Conservation (phyloP, 2,888 invertebrate species). For the Tachina fera region DNA sequence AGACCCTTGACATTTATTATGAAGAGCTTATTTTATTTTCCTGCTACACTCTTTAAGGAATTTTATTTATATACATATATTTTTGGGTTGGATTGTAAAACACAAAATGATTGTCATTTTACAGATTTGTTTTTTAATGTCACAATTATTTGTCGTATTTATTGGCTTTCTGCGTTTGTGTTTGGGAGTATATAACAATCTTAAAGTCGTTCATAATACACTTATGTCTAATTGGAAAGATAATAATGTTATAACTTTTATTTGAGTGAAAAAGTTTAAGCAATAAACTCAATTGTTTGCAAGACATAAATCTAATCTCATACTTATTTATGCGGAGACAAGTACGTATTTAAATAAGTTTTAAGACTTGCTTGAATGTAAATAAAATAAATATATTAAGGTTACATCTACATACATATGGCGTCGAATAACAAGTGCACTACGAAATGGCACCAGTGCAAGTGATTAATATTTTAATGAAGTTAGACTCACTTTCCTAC, state of each 20-base stretch:
- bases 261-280: constrained; percentile 46
- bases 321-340: constrained; percentile 27
- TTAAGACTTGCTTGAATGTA: constrained; percentile 7
- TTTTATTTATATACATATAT: constrained; percentile 44
- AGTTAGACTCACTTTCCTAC: too few species aligned
- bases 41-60: not conserved
- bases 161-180: constrained; percentile 17
- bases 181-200: constrained; percentile 19
- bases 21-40: constrained; percentile 41
- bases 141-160: constrained; percentile 46
- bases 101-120: constrained; percentile 57
- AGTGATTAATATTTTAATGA: too few species aligned
- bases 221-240: constrained; percentile 6
- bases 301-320: constrained; percentile 63
- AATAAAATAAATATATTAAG: not conserved
- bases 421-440: not conserved
- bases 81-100: constrained; percentile 46
- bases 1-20: constrained; percentile 43
- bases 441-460: not conserved
- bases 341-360: constrained; percentile 26
- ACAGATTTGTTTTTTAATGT: constrained; percentile 46
- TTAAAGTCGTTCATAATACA: constrained; percentile 12
- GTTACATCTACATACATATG: too few species aligned
- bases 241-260: constrained; percentile 27
- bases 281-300: constrained; percentile 66